Base-by-base conservation (phyloP, 2,888 invertebrate species). In the Lutraria lutraria region DNA sequence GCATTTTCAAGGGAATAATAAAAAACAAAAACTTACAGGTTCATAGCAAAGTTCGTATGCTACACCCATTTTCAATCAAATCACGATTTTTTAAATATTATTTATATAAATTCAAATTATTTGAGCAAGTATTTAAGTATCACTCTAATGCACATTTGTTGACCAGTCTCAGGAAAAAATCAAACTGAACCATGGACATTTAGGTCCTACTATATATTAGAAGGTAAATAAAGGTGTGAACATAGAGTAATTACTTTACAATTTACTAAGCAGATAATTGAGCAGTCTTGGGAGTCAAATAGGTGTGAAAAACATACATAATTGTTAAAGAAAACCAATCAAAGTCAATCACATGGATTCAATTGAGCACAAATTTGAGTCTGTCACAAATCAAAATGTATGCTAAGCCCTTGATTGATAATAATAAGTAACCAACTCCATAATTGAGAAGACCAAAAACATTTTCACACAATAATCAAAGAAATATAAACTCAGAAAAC, bases 41-140 rank as follows among this genome's bases (percentile, higher is more conserved):
- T 83, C 79, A 53, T 34, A 83, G 81, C 56, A 83, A 63, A 60
- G 87, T 80, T 87, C 83, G 31, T 88, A 43, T 81, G 54, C 15
- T 21, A 82, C 83, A 60, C 56, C 68, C 81, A 76, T 83, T 52
- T 52, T 83, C n/a, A 43, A 31, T 12, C 16, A 6, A 68, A 25
- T 56, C n/a, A 13, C n/a, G 25, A 68, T 12, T 25, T 25, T 25
- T 25, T 1, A 25, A 25, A 4, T 68, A 19, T 16, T 56, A 8
- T 56, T 16, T 56, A 12, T 21, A 25, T 72, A 13, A 72, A n/a
- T 72, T 72, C 13, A 56, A 16, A 12, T 53, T 53, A 12, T 56
- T 56, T n/a, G n/a, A 68, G 63, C 25, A 68, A 21, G 21, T 25
- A 68, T 68, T n/a, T 68, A 68, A 68, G 63, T 68, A 68, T 68